These are phyloP conservation scores for Aix galericulata DNA, from an alignment of 2,113 vertebrate species.

Conservation along the genomic window DNA sequence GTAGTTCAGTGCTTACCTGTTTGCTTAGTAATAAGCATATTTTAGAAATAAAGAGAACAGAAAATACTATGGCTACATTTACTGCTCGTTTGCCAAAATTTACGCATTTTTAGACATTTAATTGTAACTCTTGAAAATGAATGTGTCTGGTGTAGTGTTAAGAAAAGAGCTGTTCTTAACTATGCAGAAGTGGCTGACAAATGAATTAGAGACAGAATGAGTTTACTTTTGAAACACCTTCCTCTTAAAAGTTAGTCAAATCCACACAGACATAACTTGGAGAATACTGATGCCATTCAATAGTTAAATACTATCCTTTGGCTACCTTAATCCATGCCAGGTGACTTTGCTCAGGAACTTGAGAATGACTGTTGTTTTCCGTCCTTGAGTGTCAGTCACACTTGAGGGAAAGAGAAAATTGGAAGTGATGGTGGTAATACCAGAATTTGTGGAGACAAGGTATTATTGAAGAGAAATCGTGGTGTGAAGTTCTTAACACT, in stretches of 20 bases:
- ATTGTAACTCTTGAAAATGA: background rate
- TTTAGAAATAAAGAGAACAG: background rate
- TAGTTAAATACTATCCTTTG: background rate
- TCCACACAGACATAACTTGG: background rate
- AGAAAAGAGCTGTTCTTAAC: background rate
- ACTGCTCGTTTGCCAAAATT: background rate
- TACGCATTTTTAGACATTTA: background rate
- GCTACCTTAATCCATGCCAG: rapidly evolving
- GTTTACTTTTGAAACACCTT: background rate
- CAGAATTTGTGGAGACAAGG: background rate
- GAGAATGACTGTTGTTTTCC: background rate
- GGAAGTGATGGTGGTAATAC: background rate
- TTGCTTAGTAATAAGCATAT: background rate
- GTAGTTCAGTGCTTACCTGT: background rate
- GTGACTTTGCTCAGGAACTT: background rate
- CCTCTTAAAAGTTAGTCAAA: background rate
- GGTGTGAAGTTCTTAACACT: background rate
- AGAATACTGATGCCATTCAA: background rate
- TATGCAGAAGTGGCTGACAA: background rate
- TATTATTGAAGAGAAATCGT: background rate
- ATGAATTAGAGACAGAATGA: background rate
- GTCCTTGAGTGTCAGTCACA: background rate
- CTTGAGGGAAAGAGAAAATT: background rate
- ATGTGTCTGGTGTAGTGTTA: background rate
- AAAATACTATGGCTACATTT: background rate